A percentile compares a stretch with the other conserved stretches of the same genome.
phyloP scores from a whole-genome alignment of 2,113 vertebrate genomes.

The Saccopteryx leptura region DNA sequence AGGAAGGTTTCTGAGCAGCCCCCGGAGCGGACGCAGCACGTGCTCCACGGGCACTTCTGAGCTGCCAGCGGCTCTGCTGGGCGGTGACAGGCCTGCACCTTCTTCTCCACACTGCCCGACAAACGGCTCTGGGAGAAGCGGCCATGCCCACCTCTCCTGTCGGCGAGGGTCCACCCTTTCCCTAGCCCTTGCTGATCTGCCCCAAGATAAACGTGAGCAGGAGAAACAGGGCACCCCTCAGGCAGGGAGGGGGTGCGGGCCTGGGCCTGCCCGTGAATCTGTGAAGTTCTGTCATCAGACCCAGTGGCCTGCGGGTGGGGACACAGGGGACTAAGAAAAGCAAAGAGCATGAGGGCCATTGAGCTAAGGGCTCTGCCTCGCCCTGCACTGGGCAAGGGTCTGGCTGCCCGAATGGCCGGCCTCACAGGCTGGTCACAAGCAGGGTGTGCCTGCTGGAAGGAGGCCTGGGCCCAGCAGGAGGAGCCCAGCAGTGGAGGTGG shows the following conservation, averaged over 20 bases:
- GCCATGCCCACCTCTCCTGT: neutral
- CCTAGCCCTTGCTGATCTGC: neutral
- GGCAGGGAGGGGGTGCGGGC: neutral
- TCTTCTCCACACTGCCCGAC: neutral
- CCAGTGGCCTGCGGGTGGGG: neutral
- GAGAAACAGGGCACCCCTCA: neutral
- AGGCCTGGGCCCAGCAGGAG: neutral
- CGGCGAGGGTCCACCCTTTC: neutral
- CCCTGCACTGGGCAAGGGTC: neutral
- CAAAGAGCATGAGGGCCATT: neutral
- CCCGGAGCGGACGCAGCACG: neutral
- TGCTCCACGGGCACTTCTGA: neutral
- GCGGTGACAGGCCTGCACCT: neutral
- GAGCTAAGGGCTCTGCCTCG: neutral
- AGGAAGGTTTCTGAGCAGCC: accelerated
- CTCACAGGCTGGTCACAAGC: accelerated
- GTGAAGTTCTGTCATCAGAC: neutral
- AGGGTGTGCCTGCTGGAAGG: no score
- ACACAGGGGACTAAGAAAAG: neutral
- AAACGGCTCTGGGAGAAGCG: neutral
- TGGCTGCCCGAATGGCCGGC: no score
- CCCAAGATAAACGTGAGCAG: neutral
- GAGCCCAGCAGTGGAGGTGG: neutral
- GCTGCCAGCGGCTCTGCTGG: neutral
- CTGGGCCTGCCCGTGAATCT: neutral